Evolutionary conservation across 2,797 vertebrate genomes (phyloP).

Genomic region (Bucorvus abyssinicus): DNA sequence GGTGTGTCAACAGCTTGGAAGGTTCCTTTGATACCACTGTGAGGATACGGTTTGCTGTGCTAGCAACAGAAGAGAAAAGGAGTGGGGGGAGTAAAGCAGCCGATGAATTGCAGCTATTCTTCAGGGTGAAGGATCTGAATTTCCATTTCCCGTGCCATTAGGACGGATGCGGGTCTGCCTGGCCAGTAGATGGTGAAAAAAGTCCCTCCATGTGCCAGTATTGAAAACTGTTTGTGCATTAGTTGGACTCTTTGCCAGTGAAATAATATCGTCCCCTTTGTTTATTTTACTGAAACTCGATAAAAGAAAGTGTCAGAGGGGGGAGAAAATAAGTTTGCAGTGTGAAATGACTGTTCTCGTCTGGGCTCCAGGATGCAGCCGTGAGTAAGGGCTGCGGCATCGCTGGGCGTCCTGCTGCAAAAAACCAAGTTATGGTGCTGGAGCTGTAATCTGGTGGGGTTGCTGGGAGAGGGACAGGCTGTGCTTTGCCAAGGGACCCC

Average conservation of each 20-base stretch:
- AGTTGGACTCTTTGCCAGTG: not conserved
- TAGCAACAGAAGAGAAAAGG: not conserved
- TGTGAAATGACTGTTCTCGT: conserved; percentile 49
- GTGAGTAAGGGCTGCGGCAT: not conserved
- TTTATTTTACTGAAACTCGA: conserved; percentile 49
- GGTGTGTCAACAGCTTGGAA: not conserved
- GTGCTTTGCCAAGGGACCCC: not conserved
- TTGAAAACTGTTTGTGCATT: conserved; percentile 26
- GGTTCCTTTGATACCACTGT: not conserved
- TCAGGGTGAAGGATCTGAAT: not conserved
- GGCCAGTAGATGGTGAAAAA: not conserved
- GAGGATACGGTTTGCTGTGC: not conserved
- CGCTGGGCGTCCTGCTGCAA: not conserved
- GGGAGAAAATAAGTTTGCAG: not conserved
- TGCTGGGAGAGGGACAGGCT: not conserved
- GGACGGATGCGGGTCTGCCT: not conserved
- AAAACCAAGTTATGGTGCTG: not conserved
- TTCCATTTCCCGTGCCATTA: not conserved
- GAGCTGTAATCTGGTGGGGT: not conserved
- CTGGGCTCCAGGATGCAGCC: conserved; percentile 27
- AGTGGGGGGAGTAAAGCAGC: not conserved
- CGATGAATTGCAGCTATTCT: not conserved
- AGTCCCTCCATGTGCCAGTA: not conserved
- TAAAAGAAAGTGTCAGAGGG: not conserved
- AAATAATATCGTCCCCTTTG: conserved; percentile 34